Conservation (phyloP, 2,113 vertebrate genomes). For the Rhea americana region DNA sequence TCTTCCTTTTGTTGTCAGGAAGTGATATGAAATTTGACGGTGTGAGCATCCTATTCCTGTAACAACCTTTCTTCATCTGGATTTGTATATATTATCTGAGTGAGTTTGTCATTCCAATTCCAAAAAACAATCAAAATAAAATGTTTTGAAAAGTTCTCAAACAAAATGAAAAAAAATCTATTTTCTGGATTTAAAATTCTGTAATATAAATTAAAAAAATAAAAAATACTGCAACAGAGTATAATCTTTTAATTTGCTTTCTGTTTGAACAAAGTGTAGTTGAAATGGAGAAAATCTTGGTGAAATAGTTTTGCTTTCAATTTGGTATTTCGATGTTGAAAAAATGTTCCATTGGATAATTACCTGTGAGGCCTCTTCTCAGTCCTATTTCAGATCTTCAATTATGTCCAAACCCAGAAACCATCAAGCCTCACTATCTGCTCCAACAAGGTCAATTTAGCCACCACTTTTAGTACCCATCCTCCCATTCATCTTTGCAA, state of each 20-base stretch:
- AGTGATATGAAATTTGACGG: neutral
- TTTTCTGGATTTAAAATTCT: neutral
- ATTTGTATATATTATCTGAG: neutral
- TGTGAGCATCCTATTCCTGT: neutral
- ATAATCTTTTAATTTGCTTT: neutral
- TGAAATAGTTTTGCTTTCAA: neutral
- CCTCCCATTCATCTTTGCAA: neutral
- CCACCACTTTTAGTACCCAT: neutral
- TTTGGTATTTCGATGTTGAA: neutral
- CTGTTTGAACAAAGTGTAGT: neutral
- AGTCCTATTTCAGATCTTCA: neutral
- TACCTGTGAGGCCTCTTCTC: neutral
- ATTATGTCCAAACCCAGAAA: neutral
- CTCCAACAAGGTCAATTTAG: neutral
- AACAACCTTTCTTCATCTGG: neutral
- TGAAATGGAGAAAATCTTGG: neutral
- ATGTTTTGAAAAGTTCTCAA: neutral
- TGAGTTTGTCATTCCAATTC: neutral
- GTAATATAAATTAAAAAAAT: neutral
- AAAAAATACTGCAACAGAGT: neutral
- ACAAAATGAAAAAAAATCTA: neutral
- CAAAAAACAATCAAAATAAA: neutral
- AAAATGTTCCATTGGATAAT: neutral
- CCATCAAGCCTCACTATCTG: neutral
- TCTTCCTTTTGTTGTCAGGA: neutral